phyloP scores from a whole-genome alignment of 2,888 invertebrate species.

The Conchocele bisecta region DNA sequence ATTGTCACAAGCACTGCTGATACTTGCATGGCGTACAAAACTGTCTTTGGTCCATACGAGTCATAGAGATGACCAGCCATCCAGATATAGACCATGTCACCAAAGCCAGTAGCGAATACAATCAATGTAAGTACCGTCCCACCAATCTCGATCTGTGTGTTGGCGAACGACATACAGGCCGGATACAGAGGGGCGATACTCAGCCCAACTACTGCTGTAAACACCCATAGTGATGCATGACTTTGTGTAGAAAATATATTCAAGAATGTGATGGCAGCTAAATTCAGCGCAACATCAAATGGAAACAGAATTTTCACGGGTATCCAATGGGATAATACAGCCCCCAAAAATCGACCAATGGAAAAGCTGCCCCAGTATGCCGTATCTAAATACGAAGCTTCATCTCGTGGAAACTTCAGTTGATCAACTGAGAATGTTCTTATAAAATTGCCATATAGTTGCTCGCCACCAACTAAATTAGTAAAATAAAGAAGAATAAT shows the following conservation, averaged over 20 bases:
- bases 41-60: slow-evolving; percentile 47
- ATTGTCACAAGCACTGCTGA: slow-evolving; percentile 35
- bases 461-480: slow-evolving; percentile 53
- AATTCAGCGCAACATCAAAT: slow-evolving; percentile 41
- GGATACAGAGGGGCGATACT: slow-evolving; percentile 57
- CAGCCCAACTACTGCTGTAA: slow-evolving; percentile 44
- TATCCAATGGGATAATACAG: slow-evolving; percentile 42
- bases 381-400: slow-evolving; percentile 57
- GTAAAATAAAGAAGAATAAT: slow-evolving; percentile 31
- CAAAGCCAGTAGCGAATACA: slow-evolving; percentile 49
- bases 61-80: slow-evolving; percentile 48
- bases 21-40: slow-evolving; percentile 48
- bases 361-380: slow-evolving; percentile 59
- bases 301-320: slow-evolving; percentile 45
- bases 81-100: slow-evolving; percentile 51
- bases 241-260: slow-evolving; percentile 46
- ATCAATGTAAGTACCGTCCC: slow-evolving; percentile 53
- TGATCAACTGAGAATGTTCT: slow-evolving; percentile 55
- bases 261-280: slow-evolving; percentile 39
- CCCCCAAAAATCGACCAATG: slow-evolving; percentile 45
- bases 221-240: slow-evolving; percentile 47
- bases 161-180: slow-evolving; percentile 51
- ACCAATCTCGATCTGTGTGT: slow-evolving; percentile 58
- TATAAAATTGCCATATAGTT: slow-evolving; percentile 57
- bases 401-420: slow-evolving; percentile 49